Conservation (phyloP, 2,888 invertebrate genomes). For the Cloeon dipterum region DNA sequence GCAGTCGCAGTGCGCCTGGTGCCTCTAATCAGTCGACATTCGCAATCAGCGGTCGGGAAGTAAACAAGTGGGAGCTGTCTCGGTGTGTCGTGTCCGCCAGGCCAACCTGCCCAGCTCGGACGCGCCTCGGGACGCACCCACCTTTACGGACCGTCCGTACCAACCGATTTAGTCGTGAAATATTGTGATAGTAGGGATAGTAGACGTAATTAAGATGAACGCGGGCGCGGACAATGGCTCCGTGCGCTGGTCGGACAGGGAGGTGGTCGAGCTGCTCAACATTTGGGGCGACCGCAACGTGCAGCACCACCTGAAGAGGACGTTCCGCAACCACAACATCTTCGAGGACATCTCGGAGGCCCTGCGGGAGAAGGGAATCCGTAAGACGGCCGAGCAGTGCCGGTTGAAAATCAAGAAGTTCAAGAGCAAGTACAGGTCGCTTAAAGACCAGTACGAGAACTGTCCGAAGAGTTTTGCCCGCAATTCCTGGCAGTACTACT, state of each 20-base stretch:
- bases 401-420: constrained; percentile 1
- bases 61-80: too few species aligned
- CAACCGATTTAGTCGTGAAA: too few species aligned
- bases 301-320: background rate
- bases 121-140: too few species aligned
- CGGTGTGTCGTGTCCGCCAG: too few species aligned
- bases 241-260: constrained; percentile 1
- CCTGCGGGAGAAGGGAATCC: background rate
- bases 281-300: background rate
- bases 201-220: too few species aligned
- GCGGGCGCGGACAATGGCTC: too few species aligned
- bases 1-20: too few species aligned
- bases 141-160: too few species aligned
- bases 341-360: constrained; percentile 1
- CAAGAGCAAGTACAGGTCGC: background rate
- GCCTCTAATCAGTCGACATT: too few species aligned
- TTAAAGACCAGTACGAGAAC: background rate
- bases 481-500: background rate
- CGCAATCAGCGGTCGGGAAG: too few species aligned
- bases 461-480: background rate
- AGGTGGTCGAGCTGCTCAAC: background rate
- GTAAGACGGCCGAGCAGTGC: background rate
- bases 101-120: too few species aligned
- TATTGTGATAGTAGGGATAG: too few species aligned
- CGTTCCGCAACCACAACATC: background rate